A percentile compares a stretch with the other conserved stretches of the same genome.
Evolutionary conservation across 2,113 vertebrate genomes (phyloP).

Genomic region (Orthochromis malagaraziensis): DNA sequence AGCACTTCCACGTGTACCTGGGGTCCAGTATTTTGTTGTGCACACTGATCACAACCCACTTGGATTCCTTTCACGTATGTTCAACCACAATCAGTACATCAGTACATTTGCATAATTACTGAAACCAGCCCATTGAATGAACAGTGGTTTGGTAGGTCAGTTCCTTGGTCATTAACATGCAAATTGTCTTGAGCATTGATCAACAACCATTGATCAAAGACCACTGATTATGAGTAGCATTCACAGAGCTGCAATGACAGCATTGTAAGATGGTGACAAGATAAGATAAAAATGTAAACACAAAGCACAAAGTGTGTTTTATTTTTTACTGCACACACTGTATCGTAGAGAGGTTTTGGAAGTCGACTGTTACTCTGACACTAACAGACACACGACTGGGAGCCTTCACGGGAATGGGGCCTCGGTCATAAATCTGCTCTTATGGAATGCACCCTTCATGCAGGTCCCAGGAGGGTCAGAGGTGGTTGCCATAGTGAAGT

Average conservation of each 20-base stretch:
- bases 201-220: not conserved
- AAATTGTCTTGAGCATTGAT: not conserved
- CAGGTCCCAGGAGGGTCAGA: not conserved
- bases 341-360: not conserved
- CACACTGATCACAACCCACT: not conserved
- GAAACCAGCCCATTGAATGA: not conserved
- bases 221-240: not conserved
- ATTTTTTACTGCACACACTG: fast-evolving
- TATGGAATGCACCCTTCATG: not conserved
- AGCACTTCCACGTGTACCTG: not conserved
- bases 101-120: fast-evolving
- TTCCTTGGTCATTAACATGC: not conserved
- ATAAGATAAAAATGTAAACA: not conserved
- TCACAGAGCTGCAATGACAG: not conserved
- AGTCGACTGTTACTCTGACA: not conserved
- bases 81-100: not conserved
- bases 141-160: fast-evolving
- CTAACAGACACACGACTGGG: not conserved
- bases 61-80: not conserved
- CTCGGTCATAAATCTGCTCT: not conserved
- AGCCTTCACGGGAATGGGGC: not conserved
- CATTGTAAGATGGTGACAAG: not conserved
- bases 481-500: not conserved
- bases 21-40: not conserved
- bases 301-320: not conserved